These are phyloP conservation scores for Coelopa pilipes DNA, from an alignment of 2,888 invertebrate genomes.

Conservation along the genomic window DNA sequence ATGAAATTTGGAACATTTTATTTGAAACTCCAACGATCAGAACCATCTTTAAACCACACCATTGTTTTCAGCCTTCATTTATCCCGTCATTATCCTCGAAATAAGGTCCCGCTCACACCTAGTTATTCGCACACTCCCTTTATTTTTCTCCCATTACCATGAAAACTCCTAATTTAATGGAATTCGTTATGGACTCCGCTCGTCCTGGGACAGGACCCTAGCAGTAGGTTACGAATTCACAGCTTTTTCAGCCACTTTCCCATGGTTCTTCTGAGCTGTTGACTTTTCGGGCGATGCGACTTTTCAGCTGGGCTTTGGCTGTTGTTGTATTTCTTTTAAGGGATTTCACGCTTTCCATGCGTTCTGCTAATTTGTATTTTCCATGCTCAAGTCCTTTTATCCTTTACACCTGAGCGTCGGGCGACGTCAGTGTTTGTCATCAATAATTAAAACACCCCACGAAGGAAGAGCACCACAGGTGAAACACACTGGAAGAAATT, in stretches of 20 bases:
- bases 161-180: slow-evolving; percentile 14
- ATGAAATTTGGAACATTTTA: no score
- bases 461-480: not conserved
- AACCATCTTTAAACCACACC: no score
- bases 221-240: slow-evolving; percentile 9
- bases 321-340: not conserved
- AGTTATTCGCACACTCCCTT: no score
- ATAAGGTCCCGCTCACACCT: no score
- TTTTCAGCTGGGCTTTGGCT: not conserved
- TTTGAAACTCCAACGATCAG: no score
- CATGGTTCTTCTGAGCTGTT: not conserved
- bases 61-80: no score
- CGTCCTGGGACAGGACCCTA: not conserved
- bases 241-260: slow-evolving; percentile 3
- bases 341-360: no score
- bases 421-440: slow-evolving; percentile 5
- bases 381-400: not conserved
- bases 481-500: not conserved
- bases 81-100: no score
- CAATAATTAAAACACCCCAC: slow-evolving; percentile 1
- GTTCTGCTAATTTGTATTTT: not conserved
- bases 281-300: not conserved
- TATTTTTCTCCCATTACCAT: not conserved
- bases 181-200: slow-evolving; percentile 2
- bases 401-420: not conserved